Evolutionary conservation across 2,888 invertebrate genomes (phyloP).

Genomic region (Willowsia nigromaculata): DNA sequence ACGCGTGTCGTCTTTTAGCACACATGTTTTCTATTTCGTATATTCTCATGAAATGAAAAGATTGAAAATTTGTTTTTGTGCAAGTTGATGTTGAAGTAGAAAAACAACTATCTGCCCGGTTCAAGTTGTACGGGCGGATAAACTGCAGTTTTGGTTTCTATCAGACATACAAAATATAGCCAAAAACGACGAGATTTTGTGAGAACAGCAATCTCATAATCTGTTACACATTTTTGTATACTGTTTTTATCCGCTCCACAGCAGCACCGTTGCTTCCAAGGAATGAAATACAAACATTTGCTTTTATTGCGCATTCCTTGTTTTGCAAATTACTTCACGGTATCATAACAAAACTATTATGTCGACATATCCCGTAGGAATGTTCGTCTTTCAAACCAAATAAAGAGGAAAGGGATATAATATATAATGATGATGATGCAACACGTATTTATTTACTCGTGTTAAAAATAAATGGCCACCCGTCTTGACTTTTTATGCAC

Average conservation of each 20-base stretch:
- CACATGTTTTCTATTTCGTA: slow-evolving; percentile 14
- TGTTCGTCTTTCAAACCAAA: slow-evolving; percentile 9
- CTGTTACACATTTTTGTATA: neutral
- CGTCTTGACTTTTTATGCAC: slow-evolving; percentile 16
- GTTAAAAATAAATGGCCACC: slow-evolving; percentile 12
- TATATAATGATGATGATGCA: neutral
- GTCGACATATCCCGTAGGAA: slow-evolving; percentile 13
- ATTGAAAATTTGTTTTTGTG: slow-evolving; percentile 1
- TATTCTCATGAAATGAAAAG: neutral
- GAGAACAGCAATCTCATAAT: neutral
- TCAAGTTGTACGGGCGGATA: slow-evolving; percentile 11
- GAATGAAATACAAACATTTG: neutral
- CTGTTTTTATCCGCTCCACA: neutral
- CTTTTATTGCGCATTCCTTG: neutral
- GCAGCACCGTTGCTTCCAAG: neutral
- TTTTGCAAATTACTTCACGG: slow-evolving; percentile 30
- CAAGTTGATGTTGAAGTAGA: neutral
- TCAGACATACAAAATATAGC: slow-evolving; percentile 7
- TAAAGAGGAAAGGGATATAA: slow-evolving; percentile 7
- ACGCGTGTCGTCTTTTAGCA: neutral
- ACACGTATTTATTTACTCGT: neutral
- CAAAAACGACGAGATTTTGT: neutral
- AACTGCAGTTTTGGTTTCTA: slow-evolving; percentile 29
- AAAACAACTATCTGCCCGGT: neutral
- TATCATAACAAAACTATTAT: slow-evolving; percentile 7